These are phyloP conservation scores for Apocrypta bakeri DNA, from an alignment of 1,140 invertebrate species.

Conservation along the genomic window DNA sequence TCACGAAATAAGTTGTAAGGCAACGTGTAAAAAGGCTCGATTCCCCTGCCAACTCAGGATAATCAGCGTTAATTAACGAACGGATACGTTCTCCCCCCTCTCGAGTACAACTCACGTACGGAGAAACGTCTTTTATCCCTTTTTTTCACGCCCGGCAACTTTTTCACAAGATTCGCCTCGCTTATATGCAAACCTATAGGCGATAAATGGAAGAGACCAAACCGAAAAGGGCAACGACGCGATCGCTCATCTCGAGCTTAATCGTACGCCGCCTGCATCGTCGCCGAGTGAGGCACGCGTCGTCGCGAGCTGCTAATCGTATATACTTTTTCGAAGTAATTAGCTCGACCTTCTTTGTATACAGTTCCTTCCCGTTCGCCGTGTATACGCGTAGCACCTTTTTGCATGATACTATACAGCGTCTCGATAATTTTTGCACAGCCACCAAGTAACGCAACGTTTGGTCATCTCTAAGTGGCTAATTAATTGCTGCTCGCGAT, in stretches of 20 bases:
- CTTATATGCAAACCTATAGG: not conserved
- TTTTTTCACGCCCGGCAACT: constrained; percentile 9
- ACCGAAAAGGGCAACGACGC: constrained; percentile 32
- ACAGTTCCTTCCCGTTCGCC: not conserved
- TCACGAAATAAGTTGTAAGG: too few relatives aligned
- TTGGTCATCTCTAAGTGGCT: constrained; percentile 41
- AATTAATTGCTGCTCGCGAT: constrained; percentile 41
- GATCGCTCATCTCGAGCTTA: constrained; percentile 10
- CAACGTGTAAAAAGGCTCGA: not conserved
- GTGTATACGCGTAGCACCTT: not conserved
- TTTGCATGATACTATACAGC: not conserved
- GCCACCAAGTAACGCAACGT: not conserved
- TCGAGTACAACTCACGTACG: not conserved
- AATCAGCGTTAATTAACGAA: not conserved
- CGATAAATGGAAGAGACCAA: constrained; percentile 19
- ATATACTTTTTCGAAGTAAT: constrained; percentile 32
- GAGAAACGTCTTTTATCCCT: constrained; percentile 4
- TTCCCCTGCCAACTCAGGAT: not conserved
- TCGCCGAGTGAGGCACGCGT: too few relatives aligned
- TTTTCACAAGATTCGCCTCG: not conserved
- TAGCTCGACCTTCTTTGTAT: constrained; percentile 35
- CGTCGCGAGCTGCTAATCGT: constrained; percentile 10
- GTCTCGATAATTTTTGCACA: not conserved
- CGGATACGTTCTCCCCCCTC: too few relatives aligned
- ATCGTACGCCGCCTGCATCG: too few relatives aligned